These are phyloP conservation scores for Anas platyrhynchos DNA, from an alignment of 2,113 vertebrate species.

Conservation along the genomic window DNA sequence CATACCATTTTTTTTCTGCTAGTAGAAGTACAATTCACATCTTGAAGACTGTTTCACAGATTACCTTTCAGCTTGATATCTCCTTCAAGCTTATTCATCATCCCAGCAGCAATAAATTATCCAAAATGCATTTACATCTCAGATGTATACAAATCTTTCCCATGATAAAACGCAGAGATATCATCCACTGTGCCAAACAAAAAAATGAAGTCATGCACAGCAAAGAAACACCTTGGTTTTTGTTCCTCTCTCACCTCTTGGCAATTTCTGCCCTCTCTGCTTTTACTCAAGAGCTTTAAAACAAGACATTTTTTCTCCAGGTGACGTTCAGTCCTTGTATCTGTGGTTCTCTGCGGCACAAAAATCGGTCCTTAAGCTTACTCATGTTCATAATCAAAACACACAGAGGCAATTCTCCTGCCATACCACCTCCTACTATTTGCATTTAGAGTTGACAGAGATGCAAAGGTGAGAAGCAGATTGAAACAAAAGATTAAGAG, in stretches of 20 bases:
- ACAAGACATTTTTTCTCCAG: background rate
- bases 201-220: background rate
- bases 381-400: background rate
- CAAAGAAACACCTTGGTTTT: background rate
- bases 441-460: background rate
- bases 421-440: background rate
- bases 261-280: background rate
- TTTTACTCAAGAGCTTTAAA: background rate
- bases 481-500: background rate
- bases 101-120: background rate
- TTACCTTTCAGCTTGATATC: background rate
- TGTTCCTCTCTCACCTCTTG: background rate
- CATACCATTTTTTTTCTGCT: background rate
- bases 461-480: background rate
- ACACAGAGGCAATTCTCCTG: background rate
- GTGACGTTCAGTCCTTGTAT: background rate
- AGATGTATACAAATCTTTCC: background rate
- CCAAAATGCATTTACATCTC: background rate
- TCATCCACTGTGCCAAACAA: background rate
- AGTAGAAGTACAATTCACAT: background rate
- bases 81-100: background rate
- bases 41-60: background rate
- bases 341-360: background rate
- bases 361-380: background rate
- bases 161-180: background rate